These are phyloP conservation scores for Laupala kohalensis DNA, from an alignment of 1,140 invertebrate species.

Conservation along the genomic window DNA sequence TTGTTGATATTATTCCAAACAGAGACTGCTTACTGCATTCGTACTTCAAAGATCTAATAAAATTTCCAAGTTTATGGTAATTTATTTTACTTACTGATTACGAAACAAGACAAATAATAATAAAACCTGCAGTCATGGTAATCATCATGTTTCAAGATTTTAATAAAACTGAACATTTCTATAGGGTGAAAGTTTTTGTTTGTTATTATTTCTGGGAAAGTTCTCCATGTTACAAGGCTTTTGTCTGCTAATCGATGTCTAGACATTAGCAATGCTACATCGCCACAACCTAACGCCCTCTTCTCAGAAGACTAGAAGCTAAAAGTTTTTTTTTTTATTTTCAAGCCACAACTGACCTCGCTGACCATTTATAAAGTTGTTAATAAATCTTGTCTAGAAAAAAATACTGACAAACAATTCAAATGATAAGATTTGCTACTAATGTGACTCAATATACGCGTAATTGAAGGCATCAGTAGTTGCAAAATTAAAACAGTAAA, in stretches of 20 bases:
- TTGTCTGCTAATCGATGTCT: not conserved
- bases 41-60: conserved; percentile 1
- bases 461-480: not conserved
- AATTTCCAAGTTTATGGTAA: not conserved
- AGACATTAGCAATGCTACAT: not conserved
- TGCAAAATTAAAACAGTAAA: not conserved
- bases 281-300: conserved; percentile 1
- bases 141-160: not conserved
- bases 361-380: not conserved
- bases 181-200: too few species aligned
- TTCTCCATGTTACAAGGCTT: not conserved
- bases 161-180: not conserved
- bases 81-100: not conserved
- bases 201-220: not conserved
- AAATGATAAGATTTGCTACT: too few species aligned
- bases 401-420: too few species aligned
- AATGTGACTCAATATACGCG: too few species aligned
- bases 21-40: not conserved
- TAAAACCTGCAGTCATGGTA: not conserved
- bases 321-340: not conserved
- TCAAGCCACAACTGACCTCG: not conserved
- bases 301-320: conserved; percentile 1
- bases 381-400: too few species aligned
- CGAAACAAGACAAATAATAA: not conserved
- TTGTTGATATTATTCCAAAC: not conserved